A percentile compares a stretch with the other conserved stretches of the same genome.
Evolutionary conservation across 1,140 invertebrate genomes (phyloP).

Genomic region (Armadillidium nasatum): DNA sequence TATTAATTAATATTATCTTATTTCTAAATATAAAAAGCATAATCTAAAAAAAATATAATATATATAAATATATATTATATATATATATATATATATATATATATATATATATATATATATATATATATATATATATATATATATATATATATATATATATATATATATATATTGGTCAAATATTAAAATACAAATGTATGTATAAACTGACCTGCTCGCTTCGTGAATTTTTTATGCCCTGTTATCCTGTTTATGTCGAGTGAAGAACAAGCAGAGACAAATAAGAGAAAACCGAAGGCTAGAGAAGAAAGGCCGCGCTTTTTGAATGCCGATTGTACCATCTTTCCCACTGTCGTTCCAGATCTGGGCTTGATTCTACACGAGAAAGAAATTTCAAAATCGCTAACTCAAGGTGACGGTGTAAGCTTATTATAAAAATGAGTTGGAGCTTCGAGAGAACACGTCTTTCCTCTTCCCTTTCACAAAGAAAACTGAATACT

Average conservation of each 20-base stretch:
- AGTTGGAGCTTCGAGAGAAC: background rate
- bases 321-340: background rate
- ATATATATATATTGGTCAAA: no score
- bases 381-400: background rate
- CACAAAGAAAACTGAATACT: background rate
- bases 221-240: slow-evolving; percentile 1
- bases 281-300: background rate
- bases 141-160: no score
- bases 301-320: background rate
- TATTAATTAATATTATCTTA: no score
- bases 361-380: background rate
- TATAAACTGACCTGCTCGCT: background rate
- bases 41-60: no score
- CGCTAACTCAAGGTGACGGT: background rate
- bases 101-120: no score
- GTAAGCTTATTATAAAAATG: no score
- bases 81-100: no score
- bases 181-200: no score
- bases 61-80: no score
- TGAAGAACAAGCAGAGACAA: background rate
- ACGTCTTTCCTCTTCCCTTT: background rate
- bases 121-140: no score
- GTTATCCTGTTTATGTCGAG: background rate
- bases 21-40: no score
- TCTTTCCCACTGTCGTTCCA: background rate